Evolutionary conservation across 2,888 invertebrate species (phyloP), one percentile per base, ranked within the genome.

Genomic region (Amphipoea oculea): DNA sequence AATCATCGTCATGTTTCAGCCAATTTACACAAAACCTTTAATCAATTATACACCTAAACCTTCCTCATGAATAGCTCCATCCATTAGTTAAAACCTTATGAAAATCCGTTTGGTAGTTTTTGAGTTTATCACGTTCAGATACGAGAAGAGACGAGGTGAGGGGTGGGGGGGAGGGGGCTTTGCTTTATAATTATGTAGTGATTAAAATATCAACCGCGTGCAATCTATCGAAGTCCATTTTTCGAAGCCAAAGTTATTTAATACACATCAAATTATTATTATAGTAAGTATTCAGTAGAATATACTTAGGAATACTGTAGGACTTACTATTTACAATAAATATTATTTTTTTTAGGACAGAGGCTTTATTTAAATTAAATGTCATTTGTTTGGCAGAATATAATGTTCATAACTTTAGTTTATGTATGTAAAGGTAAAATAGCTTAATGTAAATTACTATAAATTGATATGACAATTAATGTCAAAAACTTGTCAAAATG

Each of bases 301-400:
- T 88, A 76, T 66, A 77, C 69, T 77, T 70, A 82, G 7, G 66
- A 89, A 89, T 89, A 90, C 82, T 84, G 89, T 70, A 79, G 40
- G 68, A 79, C n/a, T 82, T 75, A 81, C 63, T 89, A 82, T 83
- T 79, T 89, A 79, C 89, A 86, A 76, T 75, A 86, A 74, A 78
- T 76, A 85, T 69, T 42, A 60, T 14, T 29, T 36, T 36, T 48
- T 51, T 4, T 60, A 82, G 9, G 36, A 71, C 17, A 60, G 66
- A 67, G 9, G 11, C 1, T 45, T 17, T 57, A 36, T n/a, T 23
- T 23, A 2, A 40, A 65, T 57, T 65, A 57, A 40, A 82, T 66
- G 12, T 48, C 11, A 36, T 45, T 51, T 63, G 42, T 45, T 63
- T 81, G 36, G 69, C 54, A 70, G 42, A 62, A 42, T 42, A 42